Percentiles rank a stretch among this genome's conserved stretches.
These are phyloP conservation scores for Varecia variegata DNA, from an alignment of 2,797 vertebrate species.

Conservation along the genomic window DNA sequence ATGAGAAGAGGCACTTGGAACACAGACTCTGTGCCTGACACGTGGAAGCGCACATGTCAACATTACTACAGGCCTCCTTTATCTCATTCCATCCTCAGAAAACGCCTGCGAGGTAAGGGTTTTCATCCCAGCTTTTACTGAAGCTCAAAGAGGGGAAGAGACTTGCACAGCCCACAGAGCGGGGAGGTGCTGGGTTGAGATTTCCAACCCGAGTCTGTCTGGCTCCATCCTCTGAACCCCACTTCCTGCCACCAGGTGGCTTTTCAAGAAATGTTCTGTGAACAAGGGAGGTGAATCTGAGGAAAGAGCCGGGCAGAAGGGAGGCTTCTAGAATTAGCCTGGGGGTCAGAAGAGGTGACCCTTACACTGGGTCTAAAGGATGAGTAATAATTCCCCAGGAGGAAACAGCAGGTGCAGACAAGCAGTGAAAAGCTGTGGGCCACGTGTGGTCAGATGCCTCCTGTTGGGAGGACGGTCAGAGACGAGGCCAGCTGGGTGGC, in stretches of 20 bases:
- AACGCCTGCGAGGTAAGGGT: background rate
- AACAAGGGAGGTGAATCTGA: background rate
- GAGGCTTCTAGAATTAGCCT: background rate
- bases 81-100: background rate
- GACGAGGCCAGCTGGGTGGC: fast-evolving
- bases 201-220: background rate
- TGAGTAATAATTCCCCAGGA: background rate
- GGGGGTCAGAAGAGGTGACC: background rate
- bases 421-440: background rate
- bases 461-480: background rate
- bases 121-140: background rate
- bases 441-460: background rate
- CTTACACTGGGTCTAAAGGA: background rate
- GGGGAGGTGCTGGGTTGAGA: background rate
- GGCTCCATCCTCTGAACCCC: background rate
- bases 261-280: background rate
- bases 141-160: background rate
- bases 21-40: background rate
- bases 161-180: background rate
- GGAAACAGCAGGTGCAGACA: background rate
- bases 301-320: background rate
- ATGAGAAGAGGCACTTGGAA: background rate
- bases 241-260: background rate
- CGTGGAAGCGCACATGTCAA: background rate
- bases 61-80: background rate